Evolutionary conservation across 2,888 invertebrate genomes (phyloP).

Genomic region (Ariolimax columbianus): DNA sequence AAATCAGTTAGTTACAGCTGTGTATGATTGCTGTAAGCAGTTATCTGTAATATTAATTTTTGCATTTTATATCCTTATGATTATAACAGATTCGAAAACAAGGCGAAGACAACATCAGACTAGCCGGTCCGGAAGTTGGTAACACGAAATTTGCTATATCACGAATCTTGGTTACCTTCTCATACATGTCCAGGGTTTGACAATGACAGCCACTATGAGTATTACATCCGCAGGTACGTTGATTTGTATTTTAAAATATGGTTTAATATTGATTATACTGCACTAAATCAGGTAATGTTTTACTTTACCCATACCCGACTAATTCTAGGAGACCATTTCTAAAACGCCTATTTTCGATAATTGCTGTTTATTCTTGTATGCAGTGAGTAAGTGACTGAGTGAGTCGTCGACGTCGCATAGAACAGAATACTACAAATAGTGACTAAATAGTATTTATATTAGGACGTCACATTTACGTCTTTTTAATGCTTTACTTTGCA

Average conservation of each 20-base stretch:
- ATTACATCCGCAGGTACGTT: conserved; percentile 66
- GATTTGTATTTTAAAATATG: background rate
- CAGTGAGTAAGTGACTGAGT: background rate
- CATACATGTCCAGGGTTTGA: background rate
- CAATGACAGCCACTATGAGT: conserved; percentile 43
- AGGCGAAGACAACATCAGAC: no score
- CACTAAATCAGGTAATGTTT: background rate
- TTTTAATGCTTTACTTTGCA: no score
- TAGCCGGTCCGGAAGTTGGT: background rate
- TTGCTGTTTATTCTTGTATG: background rate
- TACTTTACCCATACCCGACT: background rate
- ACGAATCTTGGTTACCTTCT: conserved; percentile 9
- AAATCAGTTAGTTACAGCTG: no score
- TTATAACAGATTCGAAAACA: no score
- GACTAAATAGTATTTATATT: no score
- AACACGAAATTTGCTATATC: conserved; percentile 18
- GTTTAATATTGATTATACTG: background rate
- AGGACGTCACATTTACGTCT: no score
- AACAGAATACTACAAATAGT: no score
- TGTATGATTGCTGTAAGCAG: no score
- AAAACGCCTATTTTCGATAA: conserved; percentile 11
- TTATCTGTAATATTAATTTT: no score
- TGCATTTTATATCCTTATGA: no score
- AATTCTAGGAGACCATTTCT: background rate
- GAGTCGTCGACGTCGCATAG: no score